phyloP scores from a whole-genome alignment of 2,797 vertebrate genomes.

The Propithecus deckenii region DNA sequence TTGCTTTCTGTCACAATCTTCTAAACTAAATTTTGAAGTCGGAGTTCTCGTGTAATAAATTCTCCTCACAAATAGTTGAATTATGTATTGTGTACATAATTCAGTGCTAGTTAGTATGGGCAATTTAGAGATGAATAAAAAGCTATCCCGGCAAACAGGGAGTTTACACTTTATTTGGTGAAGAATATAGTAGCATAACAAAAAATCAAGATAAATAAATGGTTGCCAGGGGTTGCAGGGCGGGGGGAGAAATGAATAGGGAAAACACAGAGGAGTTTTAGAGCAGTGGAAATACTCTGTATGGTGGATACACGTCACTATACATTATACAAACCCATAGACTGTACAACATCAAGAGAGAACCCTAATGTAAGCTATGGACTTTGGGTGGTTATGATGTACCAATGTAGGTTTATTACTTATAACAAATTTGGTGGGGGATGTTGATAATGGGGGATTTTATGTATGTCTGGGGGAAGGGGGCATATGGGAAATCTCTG shows the following conservation, averaged over 20 bases:
- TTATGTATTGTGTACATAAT: not conserved
- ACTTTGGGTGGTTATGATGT: not conserved
- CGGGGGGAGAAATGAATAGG: not conserved
- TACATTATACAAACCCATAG: not conserved
- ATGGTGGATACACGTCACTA: not conserved
- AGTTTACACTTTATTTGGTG: not conserved
- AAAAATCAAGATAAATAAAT: not conserved
- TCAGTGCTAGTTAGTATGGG: not conserved
- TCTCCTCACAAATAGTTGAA: not conserved
- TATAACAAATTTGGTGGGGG: not conserved
- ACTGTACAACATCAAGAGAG: not conserved
- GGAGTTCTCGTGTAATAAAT: not conserved
- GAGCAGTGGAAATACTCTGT: not conserved
- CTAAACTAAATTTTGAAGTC: slow-evolving; percentile 14
- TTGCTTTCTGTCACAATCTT: not conserved
- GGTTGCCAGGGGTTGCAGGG: not conserved
- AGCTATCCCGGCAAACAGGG: not conserved
- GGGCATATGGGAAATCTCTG: not conserved
- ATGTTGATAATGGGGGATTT: not conserved
- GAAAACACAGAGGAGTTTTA: not conserved
- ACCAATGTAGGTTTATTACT: not conserved
- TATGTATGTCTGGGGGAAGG: not conserved
- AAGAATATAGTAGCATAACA: not conserved
- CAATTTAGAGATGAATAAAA: not conserved
- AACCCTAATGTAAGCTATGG: not conserved